A percentile compares a stretch with the other conserved stretches of the same genome.
Conservation (phyloP, 2,113 vertebrate species). For the Piaya cayana region DNA sequence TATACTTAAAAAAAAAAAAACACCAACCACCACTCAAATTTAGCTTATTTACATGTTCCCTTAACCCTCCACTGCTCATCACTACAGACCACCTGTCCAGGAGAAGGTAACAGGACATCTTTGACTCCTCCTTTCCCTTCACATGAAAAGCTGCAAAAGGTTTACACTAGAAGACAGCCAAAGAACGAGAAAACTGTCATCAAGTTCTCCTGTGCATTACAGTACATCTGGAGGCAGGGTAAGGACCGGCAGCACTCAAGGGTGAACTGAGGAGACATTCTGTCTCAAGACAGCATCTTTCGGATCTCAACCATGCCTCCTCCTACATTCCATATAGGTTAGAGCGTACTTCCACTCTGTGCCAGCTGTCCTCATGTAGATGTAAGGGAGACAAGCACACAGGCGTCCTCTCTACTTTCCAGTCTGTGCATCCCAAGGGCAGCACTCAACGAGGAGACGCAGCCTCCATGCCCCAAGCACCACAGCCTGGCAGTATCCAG, state of each 20-base stretch:
- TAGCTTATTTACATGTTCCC: not conserved
- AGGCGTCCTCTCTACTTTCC: not conserved
- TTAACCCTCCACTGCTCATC: not conserved
- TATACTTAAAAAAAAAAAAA: not conserved
- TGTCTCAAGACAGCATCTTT: not conserved
- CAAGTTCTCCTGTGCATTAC: not conserved
- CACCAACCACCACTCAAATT: not conserved
- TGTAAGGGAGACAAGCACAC: not conserved
- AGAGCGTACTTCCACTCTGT: not conserved
- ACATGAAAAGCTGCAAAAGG: not conserved
- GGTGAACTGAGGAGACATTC: not conserved
- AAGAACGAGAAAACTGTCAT: not conserved
- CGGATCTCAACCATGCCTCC: not conserved
- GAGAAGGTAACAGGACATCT: not conserved
- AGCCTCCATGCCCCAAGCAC: rapidly evolving
- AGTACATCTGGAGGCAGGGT: not conserved
- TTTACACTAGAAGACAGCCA: not conserved
- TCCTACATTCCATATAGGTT: rapidly evolving
- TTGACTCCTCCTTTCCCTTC: not conserved
- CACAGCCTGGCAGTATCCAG: not conserved
- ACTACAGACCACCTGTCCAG: not conserved
- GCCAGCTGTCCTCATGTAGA: not conserved
- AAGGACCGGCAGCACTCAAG: not conserved
- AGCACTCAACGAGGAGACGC: not conserved
- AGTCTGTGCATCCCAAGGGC: not conserved